Conservation (phyloP, 2,113 vertebrate species). For the Chionodraco myersi region DNA sequence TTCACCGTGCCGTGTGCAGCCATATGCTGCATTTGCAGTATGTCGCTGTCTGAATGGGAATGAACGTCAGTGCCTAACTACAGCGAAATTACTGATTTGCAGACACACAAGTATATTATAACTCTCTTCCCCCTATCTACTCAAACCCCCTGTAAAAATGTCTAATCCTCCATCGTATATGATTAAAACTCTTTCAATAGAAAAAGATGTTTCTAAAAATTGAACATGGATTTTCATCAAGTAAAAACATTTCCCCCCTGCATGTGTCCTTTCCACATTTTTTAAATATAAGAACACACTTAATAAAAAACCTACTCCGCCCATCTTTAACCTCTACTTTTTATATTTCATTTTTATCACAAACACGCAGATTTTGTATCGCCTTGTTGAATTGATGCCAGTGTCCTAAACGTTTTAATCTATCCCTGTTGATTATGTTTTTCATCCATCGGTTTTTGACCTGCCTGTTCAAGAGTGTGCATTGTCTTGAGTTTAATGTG, state of each 20-base stretch:
- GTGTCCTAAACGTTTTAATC: conserved; percentile 36
- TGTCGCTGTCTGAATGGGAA: conserved; percentile 53
- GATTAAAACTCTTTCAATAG: conserved; percentile 75
- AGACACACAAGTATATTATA: conserved; percentile 70
- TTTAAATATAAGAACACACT: conserved; percentile 72
- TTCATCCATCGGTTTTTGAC: conserved; percentile 39
- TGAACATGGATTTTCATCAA: conserved; percentile 77
- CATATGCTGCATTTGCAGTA: conserved; percentile 43
- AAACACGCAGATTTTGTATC: conserved; percentile 68
- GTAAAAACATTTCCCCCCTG: conserved; percentile 74
- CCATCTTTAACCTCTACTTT: conserved; percentile 58
- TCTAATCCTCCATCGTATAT: conserved; percentile 57
- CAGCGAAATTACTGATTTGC: conserved; percentile 62
- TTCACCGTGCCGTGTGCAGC: conserved; percentile 32
- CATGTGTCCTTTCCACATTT: conserved; percentile 69
- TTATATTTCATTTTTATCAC: conserved; percentile 65
- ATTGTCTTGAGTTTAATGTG: conserved; percentile 61
- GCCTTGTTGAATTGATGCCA: conserved; percentile 30
- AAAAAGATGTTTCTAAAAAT: conserved; percentile 80
- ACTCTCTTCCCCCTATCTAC: conserved; percentile 51
- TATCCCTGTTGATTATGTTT: conserved; percentile 57
- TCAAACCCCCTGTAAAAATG: conserved; percentile 71
- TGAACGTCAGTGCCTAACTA: conserved; percentile 63
- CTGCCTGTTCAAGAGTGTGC: conserved; percentile 62
- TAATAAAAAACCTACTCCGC: conserved; percentile 61